Evolutionary conservation across 2,113 vertebrate genomes (phyloP), one percentile per base, ranked within the genome.

Genomic region (Urocitellus parryii): DNA sequence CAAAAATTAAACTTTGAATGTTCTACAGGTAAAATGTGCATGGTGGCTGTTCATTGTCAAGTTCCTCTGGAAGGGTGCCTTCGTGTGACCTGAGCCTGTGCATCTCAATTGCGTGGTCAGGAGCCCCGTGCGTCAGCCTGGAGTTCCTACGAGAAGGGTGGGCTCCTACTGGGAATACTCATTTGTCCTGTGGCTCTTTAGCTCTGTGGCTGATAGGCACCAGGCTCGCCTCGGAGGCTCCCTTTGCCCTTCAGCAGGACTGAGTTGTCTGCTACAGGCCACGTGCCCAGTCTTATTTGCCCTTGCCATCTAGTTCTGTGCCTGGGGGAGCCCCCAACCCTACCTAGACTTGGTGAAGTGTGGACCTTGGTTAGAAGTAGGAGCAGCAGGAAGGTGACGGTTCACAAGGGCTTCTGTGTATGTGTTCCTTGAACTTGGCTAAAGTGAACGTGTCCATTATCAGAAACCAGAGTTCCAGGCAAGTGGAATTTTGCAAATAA

Each of bases 21-120:
- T 77, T 27, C 39, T 18, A 16, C 34, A 42, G 51, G 80, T 32
- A 77, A 37, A 58, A 24, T 25, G 24, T 2, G 8, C 42, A 5
- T 4, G 3, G 45, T 4, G 5, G 42, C 10, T 4, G 6, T 25
- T 13, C 3, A 16, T 51, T 6, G 20, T 14, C 25, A 25, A 12
- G 25, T 37, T 10, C 9, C 10, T 16, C 29, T 37, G 39, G 13
- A 34, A 13, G 58, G 56, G 18, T 4, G 11, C 13, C 10, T 0
- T 4, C 7, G 5, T 7, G 4, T 2, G 9, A 73, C 25, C 32
- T 0, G 2, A 9, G 34, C 11, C 8, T 1, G 32, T 14, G 10
- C 13, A 27, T 42, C 68, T 48, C 24, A 7, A 0, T 20, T 61
- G 4, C 20, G 39, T 24, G 48, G 3, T 29, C 58, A 22, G 7